Conservation (phyloP, 2,888 invertebrate genomes). For the Colletes collaris region DNA sequence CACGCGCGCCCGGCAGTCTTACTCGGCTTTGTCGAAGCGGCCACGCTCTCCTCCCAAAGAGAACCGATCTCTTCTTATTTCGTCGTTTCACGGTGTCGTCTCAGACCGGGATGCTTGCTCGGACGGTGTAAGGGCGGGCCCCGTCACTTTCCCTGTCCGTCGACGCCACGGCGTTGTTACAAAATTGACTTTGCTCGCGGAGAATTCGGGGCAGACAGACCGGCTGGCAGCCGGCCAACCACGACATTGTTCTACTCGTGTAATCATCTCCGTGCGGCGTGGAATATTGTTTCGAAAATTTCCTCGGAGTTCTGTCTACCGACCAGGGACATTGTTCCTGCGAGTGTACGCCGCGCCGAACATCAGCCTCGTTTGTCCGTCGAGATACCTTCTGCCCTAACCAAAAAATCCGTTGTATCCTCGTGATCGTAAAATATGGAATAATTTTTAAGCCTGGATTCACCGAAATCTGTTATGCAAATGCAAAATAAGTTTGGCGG, state of each 20-base stretch:
- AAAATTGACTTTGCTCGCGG: conserved; percentile 54
- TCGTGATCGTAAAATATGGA: too few relatives aligned
- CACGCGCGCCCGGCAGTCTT: conserved; percentile 66
- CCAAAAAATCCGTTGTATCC: too few relatives aligned
- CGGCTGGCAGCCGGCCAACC: conserved; percentile 57
- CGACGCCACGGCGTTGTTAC: conserved; percentile 46
- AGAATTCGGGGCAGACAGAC: conserved; percentile 46
- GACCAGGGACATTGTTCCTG: neutral
- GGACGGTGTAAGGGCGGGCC: conserved; percentile 16
- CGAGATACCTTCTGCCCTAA: conserved; percentile 1
- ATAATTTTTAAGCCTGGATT: too few relatives aligned
- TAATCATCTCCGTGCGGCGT: conserved; percentile 47
- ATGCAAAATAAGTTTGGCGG: too few relatives aligned
- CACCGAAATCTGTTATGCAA: too few relatives aligned
- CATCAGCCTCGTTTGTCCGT: neutral
- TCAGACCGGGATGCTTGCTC: conserved; percentile 15
- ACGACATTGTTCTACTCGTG: conserved; percentile 57
- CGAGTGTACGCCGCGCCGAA: conserved; percentile 5
- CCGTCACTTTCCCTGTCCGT: conserved; percentile 40
- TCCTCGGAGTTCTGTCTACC: neutral
- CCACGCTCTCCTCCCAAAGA: conserved; percentile 12
- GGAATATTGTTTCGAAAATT: conserved; percentile 54
- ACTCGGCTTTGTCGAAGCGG: conserved; percentile 56
- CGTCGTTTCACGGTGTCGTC: conserved; percentile 31
- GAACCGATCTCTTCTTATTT: conserved; percentile 44